A percentile compares a stretch with the other conserved stretches of the same genome.
phyloP scores from a whole-genome alignment of 2,113 vertebrate species.

The Potamarius usumacintae region DNA sequence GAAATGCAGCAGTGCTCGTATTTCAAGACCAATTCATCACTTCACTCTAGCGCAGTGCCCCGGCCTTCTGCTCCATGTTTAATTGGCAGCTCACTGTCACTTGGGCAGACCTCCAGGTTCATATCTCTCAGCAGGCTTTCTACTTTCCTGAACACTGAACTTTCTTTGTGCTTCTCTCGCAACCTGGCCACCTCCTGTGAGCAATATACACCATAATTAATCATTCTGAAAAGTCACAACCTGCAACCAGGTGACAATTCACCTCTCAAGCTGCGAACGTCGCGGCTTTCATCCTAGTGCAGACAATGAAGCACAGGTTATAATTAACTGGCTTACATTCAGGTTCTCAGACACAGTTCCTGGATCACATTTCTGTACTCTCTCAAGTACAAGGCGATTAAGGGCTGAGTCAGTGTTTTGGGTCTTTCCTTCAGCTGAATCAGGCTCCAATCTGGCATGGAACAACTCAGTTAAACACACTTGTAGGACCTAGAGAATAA shows the following conservation, averaged over 20 bases:
- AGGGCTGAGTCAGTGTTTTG: neutral
- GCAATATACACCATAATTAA: neutral
- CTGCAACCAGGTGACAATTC: neutral
- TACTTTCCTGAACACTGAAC: slow-evolving; percentile 53
- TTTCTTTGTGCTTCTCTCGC: slow-evolving; percentile 62
- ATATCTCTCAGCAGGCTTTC: slow-evolving; percentile 67
- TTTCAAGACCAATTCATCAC: neutral
- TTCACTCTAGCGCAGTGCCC: slow-evolving; percentile 23
- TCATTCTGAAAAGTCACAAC: neutral
- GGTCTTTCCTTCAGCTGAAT: slow-evolving; percentile 39
- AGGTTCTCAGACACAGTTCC: slow-evolving; percentile 69
- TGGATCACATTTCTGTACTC: slow-evolving; percentile 49
- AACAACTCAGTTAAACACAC: slow-evolving; percentile 77
- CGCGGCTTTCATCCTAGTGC: neutral
- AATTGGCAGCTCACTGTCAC: slow-evolving; percentile 49
- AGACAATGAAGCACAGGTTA: neutral
- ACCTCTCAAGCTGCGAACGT: neutral
- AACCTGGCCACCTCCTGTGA: slow-evolving; percentile 61
- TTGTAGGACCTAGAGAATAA: slow-evolving; percentile 71
- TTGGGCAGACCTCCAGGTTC: slow-evolving; percentile 38
- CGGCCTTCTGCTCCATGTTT: slow-evolving; percentile 20
- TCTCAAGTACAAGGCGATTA: slow-evolving; percentile 60
- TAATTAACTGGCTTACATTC: slow-evolving; percentile 49
- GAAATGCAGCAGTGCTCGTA: slow-evolving; percentile 15
- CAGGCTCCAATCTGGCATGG: slow-evolving; percentile 62